These are phyloP conservation scores for Hyaena hyaena DNA, from an alignment of 2,113 vertebrate genomes.

Conservation along the genomic window DNA sequence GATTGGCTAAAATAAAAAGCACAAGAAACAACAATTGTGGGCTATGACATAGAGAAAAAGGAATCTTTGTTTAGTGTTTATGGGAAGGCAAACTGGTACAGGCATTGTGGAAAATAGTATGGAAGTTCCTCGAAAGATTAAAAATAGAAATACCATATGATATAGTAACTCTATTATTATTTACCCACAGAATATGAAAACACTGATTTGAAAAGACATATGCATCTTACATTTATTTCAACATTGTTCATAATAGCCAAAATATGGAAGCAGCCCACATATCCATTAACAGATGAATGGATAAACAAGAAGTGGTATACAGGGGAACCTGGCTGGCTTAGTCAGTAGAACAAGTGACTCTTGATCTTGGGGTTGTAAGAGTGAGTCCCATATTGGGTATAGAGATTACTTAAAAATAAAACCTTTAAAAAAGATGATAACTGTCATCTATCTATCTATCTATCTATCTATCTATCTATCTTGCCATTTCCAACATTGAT, in stretches of 20 bases:
- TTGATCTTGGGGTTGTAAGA: not conserved
- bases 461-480: not conserved
- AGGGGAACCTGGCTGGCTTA: not conserved
- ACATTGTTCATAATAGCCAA: not conserved
- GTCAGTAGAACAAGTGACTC: not conserved
- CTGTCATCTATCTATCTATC: too few relatives aligned
- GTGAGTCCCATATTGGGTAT: not conserved
- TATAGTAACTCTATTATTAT: not conserved
- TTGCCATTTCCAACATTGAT: not conserved
- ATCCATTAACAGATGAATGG: not conserved
- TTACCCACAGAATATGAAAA: not conserved
- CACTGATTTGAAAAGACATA: not conserved
- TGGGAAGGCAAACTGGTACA: not conserved
- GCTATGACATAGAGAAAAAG: not conserved
- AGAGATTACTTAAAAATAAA: not conserved
- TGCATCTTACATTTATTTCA: not conserved
- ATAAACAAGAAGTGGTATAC: not conserved
- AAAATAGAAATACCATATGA: not conserved
- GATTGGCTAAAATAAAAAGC: not conserved
- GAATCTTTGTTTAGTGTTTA: not conserved
- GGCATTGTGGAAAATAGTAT: not conserved
- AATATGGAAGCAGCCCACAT: not conserved
- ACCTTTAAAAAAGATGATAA: not conserved
- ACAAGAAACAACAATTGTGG: not conserved
- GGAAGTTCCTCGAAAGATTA: not conserved